Conservation (phyloP, 2,888 invertebrate genomes). For the Merodon equestris region DNA sequence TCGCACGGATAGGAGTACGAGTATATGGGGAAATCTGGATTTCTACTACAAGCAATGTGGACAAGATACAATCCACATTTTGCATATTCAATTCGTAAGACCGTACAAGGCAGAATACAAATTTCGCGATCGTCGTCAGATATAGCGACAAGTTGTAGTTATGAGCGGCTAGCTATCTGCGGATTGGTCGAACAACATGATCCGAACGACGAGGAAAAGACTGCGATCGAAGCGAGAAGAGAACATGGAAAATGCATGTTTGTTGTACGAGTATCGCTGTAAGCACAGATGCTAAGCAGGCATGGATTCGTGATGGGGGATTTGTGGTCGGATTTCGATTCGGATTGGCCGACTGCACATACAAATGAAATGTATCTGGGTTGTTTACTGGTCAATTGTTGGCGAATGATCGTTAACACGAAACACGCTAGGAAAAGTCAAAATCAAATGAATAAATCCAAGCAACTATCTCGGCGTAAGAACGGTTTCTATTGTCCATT, state of each 20-base stretch:
- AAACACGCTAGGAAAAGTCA: too few species aligned
- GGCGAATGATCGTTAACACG: background rate
- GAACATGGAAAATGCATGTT: constrained; percentile 64
- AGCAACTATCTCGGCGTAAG: too few species aligned
- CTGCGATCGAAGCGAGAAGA: constrained; percentile 50
- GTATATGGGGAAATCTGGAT: constrained; percentile 25
- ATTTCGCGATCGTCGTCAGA: constrained; percentile 41
- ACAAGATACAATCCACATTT: constrained; percentile 36
- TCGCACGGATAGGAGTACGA: constrained; percentile 21
- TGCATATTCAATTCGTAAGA: constrained; percentile 59
- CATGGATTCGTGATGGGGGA: constrained; percentile 64
- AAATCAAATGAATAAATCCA: too few species aligned
- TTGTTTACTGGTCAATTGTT: background rate
- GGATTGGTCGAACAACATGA: constrained; percentile 49
- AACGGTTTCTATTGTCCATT: constrained; percentile 35
- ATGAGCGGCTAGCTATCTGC: constrained; percentile 43
- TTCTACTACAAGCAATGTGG: background rate
- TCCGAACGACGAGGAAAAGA: background rate
- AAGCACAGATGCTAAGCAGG: constrained; percentile 53
- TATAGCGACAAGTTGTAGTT: constrained; percentile 23
- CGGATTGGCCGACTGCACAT: constrained; percentile 43
- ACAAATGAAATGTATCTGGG: constrained; percentile 40
- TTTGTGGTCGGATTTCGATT: constrained; percentile 28
- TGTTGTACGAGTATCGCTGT: constrained; percentile 34
- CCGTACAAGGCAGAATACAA: constrained; percentile 58